phyloP scores from a whole-genome alignment of 35 echinoderm and acorn worm species.

The Heliocidaris tuberculata region DNA sequence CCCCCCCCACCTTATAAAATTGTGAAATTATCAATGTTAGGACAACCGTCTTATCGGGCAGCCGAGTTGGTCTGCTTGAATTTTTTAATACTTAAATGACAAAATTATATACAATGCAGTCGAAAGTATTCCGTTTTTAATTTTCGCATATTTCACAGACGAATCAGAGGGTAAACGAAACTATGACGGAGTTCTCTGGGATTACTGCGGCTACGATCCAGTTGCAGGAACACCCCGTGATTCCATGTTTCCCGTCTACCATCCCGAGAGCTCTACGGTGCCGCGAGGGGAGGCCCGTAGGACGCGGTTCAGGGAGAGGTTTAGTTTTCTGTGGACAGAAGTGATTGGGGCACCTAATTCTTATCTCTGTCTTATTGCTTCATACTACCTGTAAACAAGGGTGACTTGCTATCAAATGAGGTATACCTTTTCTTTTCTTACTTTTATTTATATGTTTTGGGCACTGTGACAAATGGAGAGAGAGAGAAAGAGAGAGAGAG shows the following conservation, averaged over 20 bases:
- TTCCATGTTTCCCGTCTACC: conserved; percentile 31
- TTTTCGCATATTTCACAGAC: not conserved
- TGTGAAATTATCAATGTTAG: too few relatives aligned
- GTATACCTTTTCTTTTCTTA: not conserved
- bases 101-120: too few relatives aligned
- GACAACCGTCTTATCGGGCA: too few relatives aligned
- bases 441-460: too few relatives aligned
- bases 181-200: not conserved
- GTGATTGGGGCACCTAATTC: not conserved
- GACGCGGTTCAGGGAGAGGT: conserved; percentile 13
- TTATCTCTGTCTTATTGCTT: not conserved
- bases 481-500: too few relatives aligned
- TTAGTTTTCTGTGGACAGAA: not conserved
- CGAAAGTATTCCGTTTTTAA: too few relatives aligned
- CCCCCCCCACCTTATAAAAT: too few relatives aligned
- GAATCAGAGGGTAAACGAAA: not conserved
- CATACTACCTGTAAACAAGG: not conserved
- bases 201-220: conserved; percentile 1
- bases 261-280: not conserved
- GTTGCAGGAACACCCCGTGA: not conserved
- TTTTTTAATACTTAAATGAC: too few relatives aligned
- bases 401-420: not conserved
- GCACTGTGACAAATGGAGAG: too few relatives aligned
- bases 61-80: too few relatives aligned
- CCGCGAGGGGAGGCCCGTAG: not conserved